These are phyloP conservation scores for Cordilura impudica DNA, from an alignment of 2,888 invertebrate genomes.

Conservation along the genomic window DNA sequence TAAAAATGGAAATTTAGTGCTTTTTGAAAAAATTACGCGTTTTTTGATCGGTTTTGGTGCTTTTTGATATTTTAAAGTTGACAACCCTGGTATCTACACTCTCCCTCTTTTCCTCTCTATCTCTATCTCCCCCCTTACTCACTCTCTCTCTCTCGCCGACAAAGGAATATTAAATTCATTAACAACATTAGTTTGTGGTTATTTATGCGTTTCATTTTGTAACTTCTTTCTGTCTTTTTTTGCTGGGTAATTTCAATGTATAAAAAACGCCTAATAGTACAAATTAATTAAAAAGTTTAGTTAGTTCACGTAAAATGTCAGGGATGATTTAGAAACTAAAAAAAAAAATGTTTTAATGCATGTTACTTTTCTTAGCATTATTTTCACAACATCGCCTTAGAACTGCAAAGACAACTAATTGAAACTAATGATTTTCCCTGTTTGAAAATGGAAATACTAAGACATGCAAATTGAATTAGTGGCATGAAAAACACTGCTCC, in stretches of 20 bases:
- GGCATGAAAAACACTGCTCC: background rate
- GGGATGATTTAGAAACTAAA: background rate
- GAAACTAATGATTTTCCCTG: background rate
- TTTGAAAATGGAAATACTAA: background rate
- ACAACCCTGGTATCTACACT: too few species aligned
- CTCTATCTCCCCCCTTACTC: too few species aligned
- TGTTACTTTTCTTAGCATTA: background rate
- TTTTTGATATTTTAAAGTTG: too few species aligned
- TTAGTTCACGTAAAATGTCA: background rate
- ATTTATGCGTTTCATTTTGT: too few species aligned
- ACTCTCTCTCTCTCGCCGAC: too few species aligned
- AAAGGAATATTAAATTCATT: too few species aligned
- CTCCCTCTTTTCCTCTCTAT: too few species aligned
- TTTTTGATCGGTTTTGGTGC: too few species aligned
- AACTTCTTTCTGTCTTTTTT: too few species aligned
- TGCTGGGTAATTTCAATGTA: background rate
- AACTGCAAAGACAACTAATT: constrained; percentile 22
- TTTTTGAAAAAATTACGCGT: too few species aligned
- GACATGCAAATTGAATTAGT: constrained; percentile 30
- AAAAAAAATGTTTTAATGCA: background rate
- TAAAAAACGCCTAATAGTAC: background rate
- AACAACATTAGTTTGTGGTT: too few species aligned
- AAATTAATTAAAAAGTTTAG: constrained; percentile 6
- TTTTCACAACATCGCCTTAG: background rate
- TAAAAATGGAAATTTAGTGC: too few species aligned